A percentile compares a stretch with the other conserved stretches of the same genome.
Conservation (phyloP, 2,888 invertebrate genomes). For the Caradrina clavipalpis region DNA sequence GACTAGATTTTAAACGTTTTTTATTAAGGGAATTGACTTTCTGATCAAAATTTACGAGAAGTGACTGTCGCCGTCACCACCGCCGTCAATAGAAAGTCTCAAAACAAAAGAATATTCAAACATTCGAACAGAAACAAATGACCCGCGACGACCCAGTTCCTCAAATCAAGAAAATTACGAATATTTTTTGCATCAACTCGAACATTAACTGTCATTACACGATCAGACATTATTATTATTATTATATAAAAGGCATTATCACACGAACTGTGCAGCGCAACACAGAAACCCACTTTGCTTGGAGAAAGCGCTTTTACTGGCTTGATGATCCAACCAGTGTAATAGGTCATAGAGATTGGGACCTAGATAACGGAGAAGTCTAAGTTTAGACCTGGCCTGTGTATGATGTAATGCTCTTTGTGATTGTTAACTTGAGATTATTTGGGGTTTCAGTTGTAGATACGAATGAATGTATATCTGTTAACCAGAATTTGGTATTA, state of each 20-base stretch:
- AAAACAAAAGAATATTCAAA: conserved; percentile 10
- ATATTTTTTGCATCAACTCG: conserved; percentile 45
- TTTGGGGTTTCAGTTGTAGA: not conserved
- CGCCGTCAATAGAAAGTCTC: not conserved
- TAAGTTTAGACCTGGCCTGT: conserved; percentile 38
- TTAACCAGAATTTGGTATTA: not conserved
- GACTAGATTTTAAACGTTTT: no score
- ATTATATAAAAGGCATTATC: conserved; percentile 54
- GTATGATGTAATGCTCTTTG: conserved; percentile 39
- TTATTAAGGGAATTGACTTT: no score
- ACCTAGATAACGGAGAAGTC: conserved; percentile 57
- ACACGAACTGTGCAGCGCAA: conserved; percentile 50
- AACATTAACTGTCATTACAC: conserved; percentile 47
- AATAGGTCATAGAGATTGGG: conserved; percentile 81
- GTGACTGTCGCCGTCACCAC: not conserved
- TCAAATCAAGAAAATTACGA: conserved; percentile 35
- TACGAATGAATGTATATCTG: not conserved
- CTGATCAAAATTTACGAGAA: not conserved
- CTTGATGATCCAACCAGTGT: conserved; percentile 82
- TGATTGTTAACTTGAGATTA: conserved; percentile 8
- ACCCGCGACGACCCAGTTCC: conserved; percentile 41
- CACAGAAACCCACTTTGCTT: conserved; percentile 71
- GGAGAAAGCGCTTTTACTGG: conserved; percentile 79
- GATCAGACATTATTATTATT: conserved; percentile 30
- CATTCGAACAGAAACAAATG: conserved; percentile 37